Percentiles rank a stretch among this genome's conserved stretches.
These are phyloP conservation scores for Atta colombica DNA, from an alignment of 1,140 invertebrate species.

Conservation along the genomic window DNA sequence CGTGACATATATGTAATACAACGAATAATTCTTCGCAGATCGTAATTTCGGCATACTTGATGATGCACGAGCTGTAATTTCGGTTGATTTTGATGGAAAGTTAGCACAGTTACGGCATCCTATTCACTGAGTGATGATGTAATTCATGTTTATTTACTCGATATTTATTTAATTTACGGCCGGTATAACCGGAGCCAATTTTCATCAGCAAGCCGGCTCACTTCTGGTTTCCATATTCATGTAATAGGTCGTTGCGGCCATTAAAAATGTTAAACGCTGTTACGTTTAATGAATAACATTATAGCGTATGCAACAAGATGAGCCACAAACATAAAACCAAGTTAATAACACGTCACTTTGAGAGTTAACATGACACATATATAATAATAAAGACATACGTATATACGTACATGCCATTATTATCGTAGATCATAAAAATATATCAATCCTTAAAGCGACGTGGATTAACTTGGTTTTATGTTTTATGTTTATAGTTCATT, in stretches of 20 bases:
- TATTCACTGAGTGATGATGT: conserved; percentile 28
- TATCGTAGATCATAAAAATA: background rate
- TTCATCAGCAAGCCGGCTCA: conserved; percentile 48
- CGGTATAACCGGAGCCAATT: conserved; percentile 57
- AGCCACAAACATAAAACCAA: conserved; percentile 32
- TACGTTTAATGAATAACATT: conserved; percentile 56
- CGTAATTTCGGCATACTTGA: conserved; percentile 26
- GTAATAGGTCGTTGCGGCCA: conserved; percentile 57
- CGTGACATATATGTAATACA: background rate
- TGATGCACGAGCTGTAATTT: conserved; percentile 35
- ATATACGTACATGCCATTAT: background rate
- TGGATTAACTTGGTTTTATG: conserved; percentile 20
- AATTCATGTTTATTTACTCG: conserved; percentile 61
- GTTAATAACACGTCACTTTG: conserved; percentile 11
- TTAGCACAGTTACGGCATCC: conserved; percentile 24
- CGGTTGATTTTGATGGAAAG: conserved; percentile 47
- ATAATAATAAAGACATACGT: background rate
- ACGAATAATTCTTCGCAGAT: conserved; percentile 15
- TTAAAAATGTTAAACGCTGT: conserved; percentile 60
- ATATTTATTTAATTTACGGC: conserved; percentile 62
- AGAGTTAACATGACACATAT: conserved; percentile 1
- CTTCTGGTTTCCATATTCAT: conserved; percentile 62
- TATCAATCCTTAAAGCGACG: background rate
- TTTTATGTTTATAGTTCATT: conserved; percentile 33
- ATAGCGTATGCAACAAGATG: conserved; percentile 12